phyloP scores from a whole-genome alignment of 2,113 vertebrate genomes.

The Tetrax tetrax region DNA sequence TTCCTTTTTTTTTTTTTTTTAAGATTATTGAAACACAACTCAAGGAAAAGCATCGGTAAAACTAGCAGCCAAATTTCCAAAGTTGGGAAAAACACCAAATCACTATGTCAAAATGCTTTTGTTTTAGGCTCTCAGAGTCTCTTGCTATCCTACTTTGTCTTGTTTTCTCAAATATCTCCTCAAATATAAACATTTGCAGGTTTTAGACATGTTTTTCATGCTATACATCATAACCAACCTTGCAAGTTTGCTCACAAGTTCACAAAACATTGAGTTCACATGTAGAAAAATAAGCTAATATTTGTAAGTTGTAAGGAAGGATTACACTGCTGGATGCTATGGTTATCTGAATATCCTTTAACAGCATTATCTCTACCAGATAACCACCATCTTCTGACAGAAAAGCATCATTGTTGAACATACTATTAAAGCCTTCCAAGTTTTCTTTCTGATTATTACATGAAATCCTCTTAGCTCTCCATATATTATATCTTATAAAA shows the following conservation, averaged over 20 bases:
- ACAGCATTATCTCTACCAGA: neutral
- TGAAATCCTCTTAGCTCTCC: neutral
- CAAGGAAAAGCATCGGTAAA: slow-evolving; percentile 1
- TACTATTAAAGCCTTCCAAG: neutral
- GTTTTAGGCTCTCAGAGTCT: neutral
- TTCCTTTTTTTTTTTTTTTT: neutral
- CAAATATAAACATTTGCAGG: neutral
- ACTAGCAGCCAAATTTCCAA: neutral
- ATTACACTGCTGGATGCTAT: neutral
- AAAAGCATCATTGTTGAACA: neutral
- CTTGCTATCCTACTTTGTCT: neutral
- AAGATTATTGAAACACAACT: neutral
- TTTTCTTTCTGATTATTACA: neutral
- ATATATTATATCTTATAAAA: neutral
- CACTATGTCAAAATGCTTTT: neutral
- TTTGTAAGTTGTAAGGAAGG: neutral
- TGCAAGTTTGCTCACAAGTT: neutral
- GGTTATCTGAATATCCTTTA: neutral
- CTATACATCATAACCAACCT: neutral
- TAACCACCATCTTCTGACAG: neutral
- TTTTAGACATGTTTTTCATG: neutral
- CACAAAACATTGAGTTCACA: neutral
- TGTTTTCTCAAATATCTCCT: neutral
- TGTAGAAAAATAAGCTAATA: neutral
- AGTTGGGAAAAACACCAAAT: neutral